Evolutionary conservation across 1,140 invertebrate genomes (phyloP).

Genomic region (Formica exsecta): DNA sequence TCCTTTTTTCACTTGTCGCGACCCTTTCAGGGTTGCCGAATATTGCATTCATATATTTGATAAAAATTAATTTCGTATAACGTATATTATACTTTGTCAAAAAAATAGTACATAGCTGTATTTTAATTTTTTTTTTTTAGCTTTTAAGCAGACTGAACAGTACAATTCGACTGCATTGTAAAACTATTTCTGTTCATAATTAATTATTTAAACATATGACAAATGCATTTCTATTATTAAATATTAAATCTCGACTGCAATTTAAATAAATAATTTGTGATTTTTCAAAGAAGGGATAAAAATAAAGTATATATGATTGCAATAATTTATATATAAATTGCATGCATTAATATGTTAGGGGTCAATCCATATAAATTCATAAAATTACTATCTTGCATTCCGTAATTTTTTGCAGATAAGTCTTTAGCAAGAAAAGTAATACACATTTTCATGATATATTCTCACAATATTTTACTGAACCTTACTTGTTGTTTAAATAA

Average conservation of each 20-base stretch:
- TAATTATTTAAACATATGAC: too few species aligned
- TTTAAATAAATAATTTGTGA: not conserved
- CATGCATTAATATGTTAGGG: not conserved
- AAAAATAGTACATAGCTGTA: too few species aligned
- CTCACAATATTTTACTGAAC: not conserved
- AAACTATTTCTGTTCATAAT: too few species aligned
- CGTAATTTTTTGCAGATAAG: not conserved
- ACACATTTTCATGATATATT: not conserved
- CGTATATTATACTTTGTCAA: not conserved
- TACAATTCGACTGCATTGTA: too few species aligned
- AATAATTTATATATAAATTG: not conserved
- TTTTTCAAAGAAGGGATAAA: not conserved
- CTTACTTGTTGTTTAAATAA: not conserved
- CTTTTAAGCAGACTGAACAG: too few species aligned
- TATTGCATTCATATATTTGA: not conserved
- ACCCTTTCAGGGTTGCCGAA: conserved; percentile 65
- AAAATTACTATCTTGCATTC: not conserved
- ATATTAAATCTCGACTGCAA: not conserved
- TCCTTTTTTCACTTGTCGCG: conserved; percentile 62
- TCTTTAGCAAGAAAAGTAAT: not conserved
- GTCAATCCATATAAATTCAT: not conserved
- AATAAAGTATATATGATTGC: not conserved
- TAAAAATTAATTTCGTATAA: not conserved
- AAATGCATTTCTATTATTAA: not conserved
- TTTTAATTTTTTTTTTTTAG: too few species aligned